Evolutionary conservation across 30 jellyfish, hydroid and myxozoan species (phyloP), one percentile per base, ranked within the genome.

Genomic region (Phacellophora camtschatica): DNA sequence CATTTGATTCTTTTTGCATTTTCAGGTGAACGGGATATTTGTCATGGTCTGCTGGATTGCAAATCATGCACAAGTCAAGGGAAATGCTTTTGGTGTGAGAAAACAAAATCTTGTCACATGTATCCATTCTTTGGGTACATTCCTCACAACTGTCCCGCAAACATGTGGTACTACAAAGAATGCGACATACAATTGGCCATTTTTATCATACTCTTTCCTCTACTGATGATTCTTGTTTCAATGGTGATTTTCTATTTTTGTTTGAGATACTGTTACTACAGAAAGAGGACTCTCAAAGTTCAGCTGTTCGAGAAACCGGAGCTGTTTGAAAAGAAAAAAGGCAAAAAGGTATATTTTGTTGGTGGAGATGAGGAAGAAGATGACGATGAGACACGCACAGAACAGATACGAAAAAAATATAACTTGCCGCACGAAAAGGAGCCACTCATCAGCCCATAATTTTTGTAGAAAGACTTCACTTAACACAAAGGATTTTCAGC

Each of bases 71-170:
- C 90, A 15, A 57, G 33, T 24, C 54, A 79, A 27, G 96, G 94
- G 20, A 92, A 92, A 74, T 92, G 98, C 81, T 92, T 56, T 74
- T 92, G 98, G 98, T 92, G 98, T 45, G 98, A 92, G 42, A 74
- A 72, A 56, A 77, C 98, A 27, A 85, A 92, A 79, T 85, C 97
- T 30, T 92, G 98, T 51, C 98, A 92, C 30, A 85, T 80, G 16
- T 92, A 92, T 72, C 98, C 98, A 5, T 92, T 92, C 86, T 92
- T 92, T 79, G 98, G 98, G 31, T 92, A 45, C 81, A 77, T 92
- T 4, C 98, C 98, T 16, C 96, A 90, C 66, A 75, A 94, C 45
- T 92, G 98, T 42, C 97, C 95, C 6, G 95, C 97, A 9, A 93
- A 92, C 58, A 71, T 64, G 88, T 92, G 98, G 98, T 92, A 84